These are phyloP conservation scores for Odontophorus gujanensis DNA, from an alignment of 2,113 vertebrate species.

Conservation along the genomic window DNA sequence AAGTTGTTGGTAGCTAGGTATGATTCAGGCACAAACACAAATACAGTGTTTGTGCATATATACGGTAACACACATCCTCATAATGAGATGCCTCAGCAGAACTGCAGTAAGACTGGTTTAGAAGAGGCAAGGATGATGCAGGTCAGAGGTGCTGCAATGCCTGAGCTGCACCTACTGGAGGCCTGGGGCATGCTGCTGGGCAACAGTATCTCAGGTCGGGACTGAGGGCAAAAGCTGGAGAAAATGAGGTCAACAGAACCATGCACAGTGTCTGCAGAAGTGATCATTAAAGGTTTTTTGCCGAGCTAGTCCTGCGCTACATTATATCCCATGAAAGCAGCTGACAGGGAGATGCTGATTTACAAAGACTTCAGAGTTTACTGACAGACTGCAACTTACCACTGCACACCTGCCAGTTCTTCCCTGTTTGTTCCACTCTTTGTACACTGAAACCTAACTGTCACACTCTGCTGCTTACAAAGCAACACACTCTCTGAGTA, in stretches of 20 bases:
- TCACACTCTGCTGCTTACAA: neutral
- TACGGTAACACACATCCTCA: neutral
- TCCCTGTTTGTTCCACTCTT: neutral
- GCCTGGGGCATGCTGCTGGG: neutral
- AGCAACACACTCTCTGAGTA: neutral
- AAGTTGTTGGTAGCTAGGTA: neutral
- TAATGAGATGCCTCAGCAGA: neutral
- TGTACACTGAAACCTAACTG: constrained; percentile 6
- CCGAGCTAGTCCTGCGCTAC: neutral
- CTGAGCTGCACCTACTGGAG: neutral
- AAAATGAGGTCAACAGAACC: constrained; percentile 8
- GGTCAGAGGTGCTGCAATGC: neutral
- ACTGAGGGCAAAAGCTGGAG: neutral
- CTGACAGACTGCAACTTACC: constrained; percentile 48
- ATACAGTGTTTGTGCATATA: accelerated
- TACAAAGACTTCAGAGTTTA: constrained; percentile 61
- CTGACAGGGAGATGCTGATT: constrained; percentile 30
- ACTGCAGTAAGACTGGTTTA: neutral
- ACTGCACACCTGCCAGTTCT: constrained; percentile 1
- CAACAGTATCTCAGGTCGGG: neutral
- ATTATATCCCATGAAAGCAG: constrained; percentile 7
- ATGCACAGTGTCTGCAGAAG: neutral
- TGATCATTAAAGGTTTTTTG: neutral
- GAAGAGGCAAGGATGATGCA: neutral
- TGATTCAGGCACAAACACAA: neutral